These are phyloP conservation scores for Promerops cafer DNA, from an alignment of 2,113 vertebrate species.

Conservation along the genomic window DNA sequence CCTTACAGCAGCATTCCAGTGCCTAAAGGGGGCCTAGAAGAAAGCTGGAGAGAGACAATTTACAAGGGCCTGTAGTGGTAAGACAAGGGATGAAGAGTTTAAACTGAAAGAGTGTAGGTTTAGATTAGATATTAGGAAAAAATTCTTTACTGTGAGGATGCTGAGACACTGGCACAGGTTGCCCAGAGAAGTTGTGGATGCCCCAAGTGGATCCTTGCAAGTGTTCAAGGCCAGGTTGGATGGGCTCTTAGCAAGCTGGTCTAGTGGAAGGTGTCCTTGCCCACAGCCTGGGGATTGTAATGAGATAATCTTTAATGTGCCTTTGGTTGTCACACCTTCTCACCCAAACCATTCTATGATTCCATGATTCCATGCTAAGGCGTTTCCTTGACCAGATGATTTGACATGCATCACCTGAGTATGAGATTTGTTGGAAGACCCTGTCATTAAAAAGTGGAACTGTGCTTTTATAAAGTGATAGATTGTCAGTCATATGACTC, in stretches of 20 bases:
- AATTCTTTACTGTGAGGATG: not conserved
- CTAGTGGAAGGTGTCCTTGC: not conserved
- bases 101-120: not conserved
- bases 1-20: not conserved
- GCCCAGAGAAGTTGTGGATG: not conserved
- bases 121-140: not conserved
- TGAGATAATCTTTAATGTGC: not conserved
- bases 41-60: not conserved
- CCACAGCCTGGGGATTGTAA: not conserved
- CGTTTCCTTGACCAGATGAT: not conserved
- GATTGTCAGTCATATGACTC: not conserved
- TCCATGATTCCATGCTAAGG: not conserved
- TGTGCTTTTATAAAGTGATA: not conserved
- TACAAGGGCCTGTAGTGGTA: not conserved
- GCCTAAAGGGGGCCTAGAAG: not conserved
- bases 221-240: not conserved
- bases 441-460: not conserved
- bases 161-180: not conserved
- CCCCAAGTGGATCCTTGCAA: not conserved
- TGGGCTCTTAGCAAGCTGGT: not conserved
- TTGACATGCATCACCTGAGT: not conserved
- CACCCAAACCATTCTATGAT: not conserved
- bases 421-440: not conserved
- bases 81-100: not conserved
- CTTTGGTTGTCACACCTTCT: not conserved